These are phyloP conservation scores for Drosophila mulleri DNA, from an alignment of 2,888 invertebrate genomes.

Conservation along the genomic window DNA sequence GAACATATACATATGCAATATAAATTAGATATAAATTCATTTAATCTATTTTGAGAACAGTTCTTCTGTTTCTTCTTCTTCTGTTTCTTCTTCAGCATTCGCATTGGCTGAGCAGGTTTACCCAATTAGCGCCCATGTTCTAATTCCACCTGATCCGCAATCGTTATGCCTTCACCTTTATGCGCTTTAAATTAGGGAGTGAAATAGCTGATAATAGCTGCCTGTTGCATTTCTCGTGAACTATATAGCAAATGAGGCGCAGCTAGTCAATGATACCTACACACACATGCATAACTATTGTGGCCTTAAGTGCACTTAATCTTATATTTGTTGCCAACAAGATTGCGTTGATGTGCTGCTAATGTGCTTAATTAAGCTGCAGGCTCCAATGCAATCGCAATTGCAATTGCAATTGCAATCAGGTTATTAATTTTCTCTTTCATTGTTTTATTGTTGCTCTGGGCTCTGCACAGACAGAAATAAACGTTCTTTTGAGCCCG, in stretches of 20 bases:
- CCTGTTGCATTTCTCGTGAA: background rate
- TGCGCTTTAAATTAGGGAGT: background rate
- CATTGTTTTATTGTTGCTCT: conserved; percentile 59
- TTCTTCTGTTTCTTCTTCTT: too few relatives aligned
- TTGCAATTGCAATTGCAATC: conserved; percentile 62
- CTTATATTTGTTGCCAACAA: conserved; percentile 8
- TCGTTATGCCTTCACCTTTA: background rate
- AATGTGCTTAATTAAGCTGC: conserved; percentile 74
- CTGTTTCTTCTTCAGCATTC: background rate
- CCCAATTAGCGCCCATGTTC: background rate
- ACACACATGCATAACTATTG: background rate
- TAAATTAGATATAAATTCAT: background rate
- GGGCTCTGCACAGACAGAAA: conserved; percentile 25
- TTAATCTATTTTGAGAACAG: background rate
- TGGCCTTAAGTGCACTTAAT: conserved; percentile 24
- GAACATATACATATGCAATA: too few relatives aligned
- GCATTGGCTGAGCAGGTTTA: conserved; percentile 5
- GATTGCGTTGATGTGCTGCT: conserved; percentile 64
- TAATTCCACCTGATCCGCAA: conserved; percentile 1
- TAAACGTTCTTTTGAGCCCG: conserved; percentile 58
- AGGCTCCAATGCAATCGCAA: conserved; percentile 53
- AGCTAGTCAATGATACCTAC: background rate
- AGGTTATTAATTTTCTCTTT: conserved; percentile 78
- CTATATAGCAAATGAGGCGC: conserved; percentile 9
- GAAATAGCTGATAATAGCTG: conserved; percentile 9